A percentile compares a stretch with the other conserved stretches of the same genome.
These are phyloP conservation scores for Oxystoma pomonae DNA, from an alignment of 2,888 invertebrate species.

Conservation along the genomic window DNA sequence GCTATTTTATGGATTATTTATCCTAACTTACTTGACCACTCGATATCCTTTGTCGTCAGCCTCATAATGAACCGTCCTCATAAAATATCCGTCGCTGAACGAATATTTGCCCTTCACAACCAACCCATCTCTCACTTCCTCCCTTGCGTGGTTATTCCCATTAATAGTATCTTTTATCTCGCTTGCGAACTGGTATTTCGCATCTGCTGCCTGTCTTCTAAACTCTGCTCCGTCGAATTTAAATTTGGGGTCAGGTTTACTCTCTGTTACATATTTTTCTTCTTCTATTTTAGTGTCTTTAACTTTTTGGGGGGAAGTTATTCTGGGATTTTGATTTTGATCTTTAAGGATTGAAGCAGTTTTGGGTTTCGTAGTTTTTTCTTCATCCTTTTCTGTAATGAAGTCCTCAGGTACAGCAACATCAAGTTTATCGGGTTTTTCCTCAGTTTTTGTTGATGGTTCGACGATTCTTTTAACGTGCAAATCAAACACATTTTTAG, in stretches of 20 bases:
- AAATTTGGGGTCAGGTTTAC: background rate
- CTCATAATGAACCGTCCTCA: conserved; percentile 52
- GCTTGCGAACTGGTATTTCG: conserved; percentile 46
- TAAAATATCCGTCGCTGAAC: conserved; percentile 55
- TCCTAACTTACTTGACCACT: conserved; percentile 49
- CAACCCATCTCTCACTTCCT: conserved; percentile 46
- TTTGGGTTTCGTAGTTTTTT: background rate
- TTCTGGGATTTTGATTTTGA: background rate
- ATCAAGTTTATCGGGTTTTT: background rate
- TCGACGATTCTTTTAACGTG: background rate
- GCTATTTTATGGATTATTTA: background rate
- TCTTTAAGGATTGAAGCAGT: background rate
- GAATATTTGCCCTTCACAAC: conserved; percentile 51
- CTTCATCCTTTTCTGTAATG: background rate
- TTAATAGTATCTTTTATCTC: conserved; percentile 45
- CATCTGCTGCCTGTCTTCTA: conserved; percentile 34
- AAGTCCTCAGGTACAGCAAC: background rate
- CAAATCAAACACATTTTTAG: background rate
- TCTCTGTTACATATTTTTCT: background rate
- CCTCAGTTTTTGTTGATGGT: background rate
- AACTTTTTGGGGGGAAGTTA: background rate
- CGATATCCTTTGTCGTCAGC: conserved; percentile 59
- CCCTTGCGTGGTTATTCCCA: conserved; percentile 42
- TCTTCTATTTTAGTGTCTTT: background rate
- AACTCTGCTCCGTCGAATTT: conserved; percentile 16